Evolutionary conservation across 2,888 invertebrate genomes (phyloP).

Genomic region (Griposia aprilina): DNA sequence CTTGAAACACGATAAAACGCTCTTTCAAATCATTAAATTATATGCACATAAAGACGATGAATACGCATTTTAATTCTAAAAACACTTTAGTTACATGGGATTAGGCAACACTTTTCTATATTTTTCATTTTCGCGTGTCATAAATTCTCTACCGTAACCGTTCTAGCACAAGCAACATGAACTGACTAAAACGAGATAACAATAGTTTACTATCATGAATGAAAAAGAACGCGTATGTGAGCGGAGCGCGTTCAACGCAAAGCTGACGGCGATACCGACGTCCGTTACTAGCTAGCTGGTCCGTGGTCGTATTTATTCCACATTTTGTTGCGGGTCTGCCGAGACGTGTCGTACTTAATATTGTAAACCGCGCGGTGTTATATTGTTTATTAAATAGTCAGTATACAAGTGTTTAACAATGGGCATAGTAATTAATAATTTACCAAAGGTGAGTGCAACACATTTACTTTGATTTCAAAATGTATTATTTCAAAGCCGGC

Average conservation of each 20-base stretch:
- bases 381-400: conserved; percentile 66
- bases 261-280: conserved; percentile 68
- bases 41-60: conserved; percentile 14
- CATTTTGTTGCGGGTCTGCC: conserved; percentile 83
- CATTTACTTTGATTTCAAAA: conserved; percentile 58
- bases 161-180: conserved; percentile 67
- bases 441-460: conserved; percentile 83
- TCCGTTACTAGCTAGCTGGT: conserved; percentile 61
- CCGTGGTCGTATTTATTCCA: conserved; percentile 77
- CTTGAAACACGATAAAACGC: conserved; percentile 80
- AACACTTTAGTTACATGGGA: conserved; percentile 9
- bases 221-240: conserved; percentile 83
- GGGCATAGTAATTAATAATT: conserved; percentile 87
- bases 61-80: conserved; percentile 16
- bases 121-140: conserved; percentile 19
- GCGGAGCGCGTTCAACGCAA: conserved; percentile 78
- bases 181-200: conserved; percentile 80
- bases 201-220: conserved; percentile 85
- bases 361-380: conserved; percentile 73
- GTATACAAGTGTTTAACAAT: conserved; percentile 75
- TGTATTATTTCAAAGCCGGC: conserved; percentile 75
- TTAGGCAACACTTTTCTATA: conserved; percentile 17
- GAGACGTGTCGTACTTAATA: conserved; percentile 80
- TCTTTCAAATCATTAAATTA: conserved; percentile 37
- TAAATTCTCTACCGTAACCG: conserved; percentile 64